Base-by-base conservation (phyloP, 2,888 invertebrate species). In the Cynaeus angustus region DNA sequence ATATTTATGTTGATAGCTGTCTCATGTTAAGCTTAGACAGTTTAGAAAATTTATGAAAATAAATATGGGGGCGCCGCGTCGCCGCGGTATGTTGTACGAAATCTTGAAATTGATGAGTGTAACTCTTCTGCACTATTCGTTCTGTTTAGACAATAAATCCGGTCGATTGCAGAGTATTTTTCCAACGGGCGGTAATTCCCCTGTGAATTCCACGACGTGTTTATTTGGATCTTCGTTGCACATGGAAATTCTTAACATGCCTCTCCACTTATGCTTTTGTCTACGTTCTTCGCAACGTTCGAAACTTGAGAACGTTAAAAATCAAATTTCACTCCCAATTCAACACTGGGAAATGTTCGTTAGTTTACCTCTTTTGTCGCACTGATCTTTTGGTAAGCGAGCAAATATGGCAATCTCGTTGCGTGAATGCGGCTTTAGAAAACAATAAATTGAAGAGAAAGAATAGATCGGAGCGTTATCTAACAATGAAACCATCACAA, bases 1-100 rank as follows among this genome's bases (percentile, higher is more conserved):
- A 59, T 59, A 59, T 59, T 59, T 59, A 59, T 59, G 45, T 33
- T 59, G 59, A 46, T 59, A 30, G 59, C 45, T 46, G 45, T 59
- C 45, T 59, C 59, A 28, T 46, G 45, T 46, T 43, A 45, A 12
- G 59, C 28, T 59, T 59, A 59, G 55, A 55, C 55, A 41, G 59
- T 16, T 58, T 58, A 13, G 43, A 7, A 9, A 58, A 28, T 58
- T 58, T 58, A 43, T 58, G 43, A 38, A 55, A 53, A 53, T 53
- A 53, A 53, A 53, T 53, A 41, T 38, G 52, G 9, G n/a, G 52
- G 28, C 30, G 28, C 33, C 52, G 52, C 10, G 48, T 3, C n/a
- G 48, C 43, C 12, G 43, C 16, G 48, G 48, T 52, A 26, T 30
- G 13, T 52, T 52, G 26, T 28, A 28, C 21, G 30, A 10, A 21